phyloP scores from a whole-genome alignment of 2,797 vertebrate genomes.

The Sardinella longiceps region DNA sequence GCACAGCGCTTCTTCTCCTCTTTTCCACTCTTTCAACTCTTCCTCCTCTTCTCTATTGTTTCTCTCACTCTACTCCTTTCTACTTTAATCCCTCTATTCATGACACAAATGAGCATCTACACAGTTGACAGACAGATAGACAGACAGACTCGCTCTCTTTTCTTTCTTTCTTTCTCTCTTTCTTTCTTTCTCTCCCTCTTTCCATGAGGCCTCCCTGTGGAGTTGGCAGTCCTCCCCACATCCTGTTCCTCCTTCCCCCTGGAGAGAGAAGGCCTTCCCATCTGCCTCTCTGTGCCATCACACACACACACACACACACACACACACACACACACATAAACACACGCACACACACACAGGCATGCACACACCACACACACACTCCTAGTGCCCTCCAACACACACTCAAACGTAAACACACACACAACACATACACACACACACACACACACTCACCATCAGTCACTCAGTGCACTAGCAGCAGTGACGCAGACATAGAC shows the following conservation, averaged over 20 bases:
- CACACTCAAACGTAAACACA: background rate
- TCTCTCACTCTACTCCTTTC: no score
- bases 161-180: background rate
- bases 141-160: background rate
- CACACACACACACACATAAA: background rate
- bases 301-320: background rate
- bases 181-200: background rate
- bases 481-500: background rate
- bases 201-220: constrained; percentile 32
- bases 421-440: background rate
- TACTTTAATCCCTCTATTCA: no score
- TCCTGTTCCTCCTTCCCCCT: constrained; percentile 59
- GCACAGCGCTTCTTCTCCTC: no score
- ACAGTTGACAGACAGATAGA: background rate
- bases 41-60: no score
- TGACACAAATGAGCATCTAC: background rate
- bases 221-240: constrained; percentile 51
- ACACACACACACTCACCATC: background rate
- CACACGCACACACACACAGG: background rate
- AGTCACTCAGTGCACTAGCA: no score
- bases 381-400: background rate
- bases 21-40: no score
- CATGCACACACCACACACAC: background rate
- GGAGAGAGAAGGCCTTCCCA: constrained; percentile 62
- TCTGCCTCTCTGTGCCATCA: constrained; percentile 55